These are phyloP conservation scores for Mechanitis mazaeus DNA, from an alignment of 2,888 invertebrate genomes.

Conservation along the genomic window DNA sequence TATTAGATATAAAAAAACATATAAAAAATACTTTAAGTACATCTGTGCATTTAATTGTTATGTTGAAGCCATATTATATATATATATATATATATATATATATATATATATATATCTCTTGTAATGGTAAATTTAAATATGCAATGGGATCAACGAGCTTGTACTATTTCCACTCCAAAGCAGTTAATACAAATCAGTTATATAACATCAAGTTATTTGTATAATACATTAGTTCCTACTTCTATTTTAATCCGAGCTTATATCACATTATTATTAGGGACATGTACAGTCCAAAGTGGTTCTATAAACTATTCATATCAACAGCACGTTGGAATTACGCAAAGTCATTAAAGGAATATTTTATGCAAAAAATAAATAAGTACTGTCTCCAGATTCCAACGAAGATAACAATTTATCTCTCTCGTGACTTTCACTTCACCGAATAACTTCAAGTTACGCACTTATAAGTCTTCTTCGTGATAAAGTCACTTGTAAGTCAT, in stretches of 20 bases:
- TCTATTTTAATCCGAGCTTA: constrained; percentile 58
- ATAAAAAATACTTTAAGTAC: constrained; percentile 2
- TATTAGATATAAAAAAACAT: background rate
- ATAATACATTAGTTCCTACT: constrained; percentile 57
- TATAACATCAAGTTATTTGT: constrained; percentile 63
- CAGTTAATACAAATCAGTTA: constrained; percentile 32
- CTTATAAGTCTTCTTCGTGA: constrained; percentile 30
- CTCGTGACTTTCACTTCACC: constrained; percentile 25
- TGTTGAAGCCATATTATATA: background rate
- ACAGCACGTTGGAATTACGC: constrained; percentile 13
- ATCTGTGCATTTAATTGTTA: constrained; percentile 5
- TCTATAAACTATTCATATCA: constrained; percentile 23
- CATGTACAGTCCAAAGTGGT: constrained; percentile 40
- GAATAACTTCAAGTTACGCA: constrained; percentile 28
- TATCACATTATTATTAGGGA: constrained; percentile 68
- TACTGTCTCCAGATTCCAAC: constrained; percentile 20
- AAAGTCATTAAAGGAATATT: constrained; percentile 20
- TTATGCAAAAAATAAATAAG: constrained; percentile 31
- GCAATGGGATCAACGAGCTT: constrained; percentile 21
- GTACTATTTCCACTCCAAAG: constrained; percentile 22
- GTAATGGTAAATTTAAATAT: background rate
- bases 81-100: background rate
- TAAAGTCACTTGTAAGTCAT: constrained; percentile 30
- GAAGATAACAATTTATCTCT: constrained; percentile 20
- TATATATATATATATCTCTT: background rate